phyloP scores from a whole-genome alignment of 2,797 vertebrate genomes.

The Echeneis naucrates region DNA sequence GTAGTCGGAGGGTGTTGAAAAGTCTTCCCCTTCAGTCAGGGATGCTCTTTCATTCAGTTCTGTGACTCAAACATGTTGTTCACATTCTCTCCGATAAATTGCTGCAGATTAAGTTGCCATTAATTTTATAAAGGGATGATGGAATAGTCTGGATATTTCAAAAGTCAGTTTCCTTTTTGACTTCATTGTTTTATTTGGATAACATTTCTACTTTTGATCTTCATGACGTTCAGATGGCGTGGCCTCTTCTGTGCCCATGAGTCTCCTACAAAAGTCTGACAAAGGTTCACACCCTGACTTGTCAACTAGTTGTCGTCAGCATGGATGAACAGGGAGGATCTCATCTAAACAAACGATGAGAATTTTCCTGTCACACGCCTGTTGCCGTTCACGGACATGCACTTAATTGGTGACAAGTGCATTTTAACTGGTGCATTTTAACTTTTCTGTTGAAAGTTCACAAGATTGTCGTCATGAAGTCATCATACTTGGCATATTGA shows the following conservation, averaged over 20 bases:
- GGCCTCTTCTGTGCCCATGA: constrained; percentile 24
- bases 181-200: background rate
- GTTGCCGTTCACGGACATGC: constrained; percentile 62
- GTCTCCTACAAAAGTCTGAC: constrained; percentile 32
- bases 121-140: background rate
- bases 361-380: constrained; percentile 72
- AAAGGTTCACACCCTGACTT: constrained; percentile 37
- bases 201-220: constrained; percentile 4
- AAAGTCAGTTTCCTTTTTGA: background rate
- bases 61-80: constrained; percentile 67
- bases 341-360: constrained; percentile 64
- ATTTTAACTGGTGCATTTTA: constrained; percentile 55
- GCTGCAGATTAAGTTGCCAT: constrained; percentile 14
- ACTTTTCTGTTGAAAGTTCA: constrained; percentile 34
- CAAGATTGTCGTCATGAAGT: constrained; percentile 27
- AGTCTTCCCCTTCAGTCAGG: constrained; percentile 46
- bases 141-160: constrained; percentile 1
- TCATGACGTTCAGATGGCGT: constrained; percentile 35
- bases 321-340: constrained; percentile 50
- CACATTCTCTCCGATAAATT: background rate
- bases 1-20: constrained; percentile 66
- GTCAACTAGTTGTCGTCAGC: constrained; percentile 35
- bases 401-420: constrained; percentile 67
- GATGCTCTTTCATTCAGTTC: constrained; percentile 42
- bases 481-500: constrained; percentile 8